These are phyloP conservation scores for Dasypogon diadema DNA, from an alignment of 2,888 invertebrate genomes.

Conservation along the genomic window DNA sequence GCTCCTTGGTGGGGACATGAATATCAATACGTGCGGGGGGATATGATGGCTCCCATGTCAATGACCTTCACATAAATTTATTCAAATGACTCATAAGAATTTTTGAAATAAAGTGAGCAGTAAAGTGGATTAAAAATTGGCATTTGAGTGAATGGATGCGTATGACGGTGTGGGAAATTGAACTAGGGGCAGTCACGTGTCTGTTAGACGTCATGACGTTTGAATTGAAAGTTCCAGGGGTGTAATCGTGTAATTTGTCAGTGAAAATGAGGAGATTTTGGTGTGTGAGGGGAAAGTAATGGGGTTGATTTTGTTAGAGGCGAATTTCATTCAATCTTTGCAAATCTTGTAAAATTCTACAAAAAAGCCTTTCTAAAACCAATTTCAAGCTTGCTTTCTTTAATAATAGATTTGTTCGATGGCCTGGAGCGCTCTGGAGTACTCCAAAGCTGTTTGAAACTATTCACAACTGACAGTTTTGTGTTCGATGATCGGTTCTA, in stretches of 20 bases:
- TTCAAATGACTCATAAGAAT: conserved; percentile 40
- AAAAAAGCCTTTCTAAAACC: too few species aligned
- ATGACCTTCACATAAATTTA: conserved; percentile 41
- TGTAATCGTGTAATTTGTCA: conserved; percentile 31
- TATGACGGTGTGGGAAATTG: conserved; percentile 16
- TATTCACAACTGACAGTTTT: too few species aligned
- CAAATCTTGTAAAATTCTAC: too few species aligned
- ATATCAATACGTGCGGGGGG: conserved; percentile 25
- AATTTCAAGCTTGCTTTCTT: too few species aligned
- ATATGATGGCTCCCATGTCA: conserved; percentile 23
- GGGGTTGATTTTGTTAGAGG: too few species aligned
- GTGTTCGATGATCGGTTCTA: too few species aligned
- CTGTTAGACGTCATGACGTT: conserved; percentile 4
- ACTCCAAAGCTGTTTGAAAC: too few species aligned
- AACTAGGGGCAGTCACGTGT: conserved; percentile 37
- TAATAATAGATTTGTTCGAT: too few species aligned
- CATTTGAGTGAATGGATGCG: not conserved
- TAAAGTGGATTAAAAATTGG: conserved; percentile 44
- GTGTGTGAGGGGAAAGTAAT: too few species aligned
- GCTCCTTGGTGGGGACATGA: conserved; percentile 32
- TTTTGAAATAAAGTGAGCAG: conserved; percentile 11
- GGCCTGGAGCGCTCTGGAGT: too few species aligned
- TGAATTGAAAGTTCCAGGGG: not conserved
- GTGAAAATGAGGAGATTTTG: too few species aligned
- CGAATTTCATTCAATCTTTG: too few species aligned